These are phyloP conservation scores for Neogale vison DNA, from an alignment of 2,113 vertebrate species.

Conservation along the genomic window DNA sequence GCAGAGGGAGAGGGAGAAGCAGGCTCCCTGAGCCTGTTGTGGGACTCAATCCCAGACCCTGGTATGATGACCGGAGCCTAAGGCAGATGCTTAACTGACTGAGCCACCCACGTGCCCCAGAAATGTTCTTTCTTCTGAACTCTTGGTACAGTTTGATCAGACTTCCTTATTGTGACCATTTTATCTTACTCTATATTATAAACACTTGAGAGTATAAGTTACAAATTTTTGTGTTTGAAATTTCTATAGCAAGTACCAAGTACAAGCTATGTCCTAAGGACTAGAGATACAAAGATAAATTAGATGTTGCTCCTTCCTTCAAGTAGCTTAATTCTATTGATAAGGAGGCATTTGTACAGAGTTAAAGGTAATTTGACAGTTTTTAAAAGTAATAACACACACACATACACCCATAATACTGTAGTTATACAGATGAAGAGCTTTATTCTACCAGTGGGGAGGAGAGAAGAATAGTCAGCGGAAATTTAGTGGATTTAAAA, in stretches of 20 bases:
- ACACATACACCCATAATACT: not conserved
- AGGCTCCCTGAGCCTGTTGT: too few species aligned
- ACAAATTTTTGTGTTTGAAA: conserved; percentile 2
- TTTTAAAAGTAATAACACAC: not conserved
- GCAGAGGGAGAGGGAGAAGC: too few species aligned
- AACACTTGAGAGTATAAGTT: not conserved
- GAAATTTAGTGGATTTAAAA: conserved; percentile 30
- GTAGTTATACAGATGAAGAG: not conserved
- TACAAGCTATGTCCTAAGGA: not conserved
- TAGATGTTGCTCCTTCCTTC: not conserved
- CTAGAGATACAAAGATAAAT: conserved; percentile 31
- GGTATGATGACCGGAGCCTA: too few species aligned
- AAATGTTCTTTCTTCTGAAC: not conserved
- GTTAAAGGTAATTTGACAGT: conserved; percentile 18
- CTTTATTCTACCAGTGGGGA: not conserved
- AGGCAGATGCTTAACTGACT: too few species aligned
- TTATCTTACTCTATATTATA: not conserved
- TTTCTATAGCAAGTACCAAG: not conserved
- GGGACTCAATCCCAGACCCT: too few species aligned
- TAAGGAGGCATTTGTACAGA: not conserved
- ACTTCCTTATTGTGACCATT: not conserved
- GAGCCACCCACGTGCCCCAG: too few species aligned
- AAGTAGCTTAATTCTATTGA: not conserved
- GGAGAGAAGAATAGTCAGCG: not conserved
- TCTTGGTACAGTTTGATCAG: conserved; percentile 13